Evolutionary conservation across 2,113 vertebrate species (phyloP).

Genomic region (Lophochroa leadbeateri): DNA sequence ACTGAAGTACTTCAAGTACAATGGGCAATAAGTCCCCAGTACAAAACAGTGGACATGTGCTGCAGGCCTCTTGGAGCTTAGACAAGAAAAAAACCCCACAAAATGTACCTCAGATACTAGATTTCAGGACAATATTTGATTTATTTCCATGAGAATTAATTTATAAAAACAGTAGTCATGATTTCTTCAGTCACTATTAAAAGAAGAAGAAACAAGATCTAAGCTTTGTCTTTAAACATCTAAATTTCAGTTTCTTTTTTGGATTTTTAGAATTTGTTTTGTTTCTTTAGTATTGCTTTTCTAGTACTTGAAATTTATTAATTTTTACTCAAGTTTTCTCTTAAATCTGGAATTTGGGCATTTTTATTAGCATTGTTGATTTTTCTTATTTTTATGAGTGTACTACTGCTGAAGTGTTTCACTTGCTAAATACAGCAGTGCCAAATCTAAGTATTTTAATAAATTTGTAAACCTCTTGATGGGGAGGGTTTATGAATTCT

Average conservation of each 20-base stretch:
- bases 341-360: neutral
- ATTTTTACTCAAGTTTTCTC: neutral
- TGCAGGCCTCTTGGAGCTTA: neutral
- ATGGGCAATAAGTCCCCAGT: neutral
- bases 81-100: rapidly evolving
- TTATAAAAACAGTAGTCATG: neutral
- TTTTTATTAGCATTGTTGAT: neutral
- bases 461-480: neutral
- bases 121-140: neutral
- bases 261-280: neutral
- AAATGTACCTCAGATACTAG: neutral
- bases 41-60: neutral
- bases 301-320: neutral
- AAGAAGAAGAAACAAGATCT: neutral
- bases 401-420: neutral
- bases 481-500: neutral
- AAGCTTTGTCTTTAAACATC: neutral
- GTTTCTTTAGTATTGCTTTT: neutral
- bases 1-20: neutral
- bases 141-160: neutral
- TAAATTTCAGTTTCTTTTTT: neutral
- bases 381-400: neutral
- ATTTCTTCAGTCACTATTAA: neutral
- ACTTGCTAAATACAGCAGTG: neutral
- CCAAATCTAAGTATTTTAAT: neutral